Conservation (phyloP, 2,113 vertebrate genomes). For the Xiphophorus couchianus region DNA sequence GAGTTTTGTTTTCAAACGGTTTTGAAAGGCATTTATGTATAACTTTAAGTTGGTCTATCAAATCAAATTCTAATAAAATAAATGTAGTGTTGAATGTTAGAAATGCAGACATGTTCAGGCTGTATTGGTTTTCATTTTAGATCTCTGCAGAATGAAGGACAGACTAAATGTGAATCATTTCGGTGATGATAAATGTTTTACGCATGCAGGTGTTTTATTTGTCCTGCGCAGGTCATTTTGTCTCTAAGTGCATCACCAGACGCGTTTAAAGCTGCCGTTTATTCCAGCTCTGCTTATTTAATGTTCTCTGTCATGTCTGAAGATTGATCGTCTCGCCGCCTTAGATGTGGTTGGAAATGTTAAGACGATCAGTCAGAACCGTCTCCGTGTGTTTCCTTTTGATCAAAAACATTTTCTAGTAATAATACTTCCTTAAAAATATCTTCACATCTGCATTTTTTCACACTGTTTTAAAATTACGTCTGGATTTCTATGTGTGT, state of each 20-base stretch:
- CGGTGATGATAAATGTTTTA: slow-evolving; percentile 67
- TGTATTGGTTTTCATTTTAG: slow-evolving; percentile 27
- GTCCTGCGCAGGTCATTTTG: slow-evolving; percentile 47
- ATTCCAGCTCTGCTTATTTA: slow-evolving; percentile 62
- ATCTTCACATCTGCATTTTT: slow-evolving; percentile 68
- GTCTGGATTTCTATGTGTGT: slow-evolving; percentile 61
- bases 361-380: slow-evolving; percentile 57
- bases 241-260: slow-evolving; percentile 70
- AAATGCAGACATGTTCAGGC: neutral
- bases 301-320: slow-evolving; percentile 20
- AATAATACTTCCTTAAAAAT: slow-evolving; percentile 50
- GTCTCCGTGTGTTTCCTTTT: slow-evolving; percentile 70
- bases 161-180: slow-evolving; percentile 32
- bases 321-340: slow-evolving; percentile 37
- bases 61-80: neutral
- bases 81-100: neutral
- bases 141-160: slow-evolving; percentile 42
- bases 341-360: slow-evolving; percentile 49
- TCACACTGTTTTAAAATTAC: slow-evolving; percentile 16
- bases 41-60: too few relatives aligned
- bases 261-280: slow-evolving; percentile 64
- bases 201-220: slow-evolving; percentile 60
- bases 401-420: slow-evolving; percentile 69
- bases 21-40: too few relatives aligned
- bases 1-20: too few relatives aligned